Base-by-base conservation (phyloP, 92 coral and sea anemone genomes). In the Epizoanthus fatuus region DNA sequence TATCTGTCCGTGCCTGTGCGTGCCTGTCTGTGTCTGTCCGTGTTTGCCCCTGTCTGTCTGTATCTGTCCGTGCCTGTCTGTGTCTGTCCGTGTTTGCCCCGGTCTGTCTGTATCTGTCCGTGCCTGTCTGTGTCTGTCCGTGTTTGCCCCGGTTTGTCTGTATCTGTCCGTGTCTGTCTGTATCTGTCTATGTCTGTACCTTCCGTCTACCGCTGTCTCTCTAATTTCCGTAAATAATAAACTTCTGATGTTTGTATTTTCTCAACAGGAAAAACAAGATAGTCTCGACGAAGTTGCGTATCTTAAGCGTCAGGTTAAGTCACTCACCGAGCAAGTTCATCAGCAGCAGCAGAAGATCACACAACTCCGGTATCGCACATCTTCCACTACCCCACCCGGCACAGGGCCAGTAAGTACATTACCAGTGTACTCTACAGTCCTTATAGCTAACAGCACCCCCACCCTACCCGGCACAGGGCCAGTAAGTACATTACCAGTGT, bases 301-400 rank as follows among this genome's bases (percentile, higher is more conserved):
- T 76, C 86, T 95, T 2, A 88, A 91, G 64, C 75, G 95, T 60
- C 97, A 95, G 75, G 98, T 95, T 13, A 92, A 91, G 80, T 86
- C 93, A 15, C 83, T 95, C 17, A 91, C 96, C 32, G 92, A 89
- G 16, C 98, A 95, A 75, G 90, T 95, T 59, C 94, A 91, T 38
- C 95, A 93, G 69, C 97, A 95, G 68, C 95, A 95, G 70, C 93
- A 93, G 63, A 90, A 91, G 72, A 95, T 95, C n/a, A 79, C 95
- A 59, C 94, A 93, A 65, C 93, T 95, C 58, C 90, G 93, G 74
- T 90, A 87, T 80, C 90, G 91, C 14, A 74, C 92, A 2, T 52
- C 89, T 62, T 81, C 93, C 75, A 94, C 95, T 7, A 88, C 94
- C 64, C 90, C 93, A 10, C 63, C 91, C 3, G 77, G 90, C 32